Conservation (phyloP, 2,888 invertebrate species). For the Epinotia demarniana region DNA sequence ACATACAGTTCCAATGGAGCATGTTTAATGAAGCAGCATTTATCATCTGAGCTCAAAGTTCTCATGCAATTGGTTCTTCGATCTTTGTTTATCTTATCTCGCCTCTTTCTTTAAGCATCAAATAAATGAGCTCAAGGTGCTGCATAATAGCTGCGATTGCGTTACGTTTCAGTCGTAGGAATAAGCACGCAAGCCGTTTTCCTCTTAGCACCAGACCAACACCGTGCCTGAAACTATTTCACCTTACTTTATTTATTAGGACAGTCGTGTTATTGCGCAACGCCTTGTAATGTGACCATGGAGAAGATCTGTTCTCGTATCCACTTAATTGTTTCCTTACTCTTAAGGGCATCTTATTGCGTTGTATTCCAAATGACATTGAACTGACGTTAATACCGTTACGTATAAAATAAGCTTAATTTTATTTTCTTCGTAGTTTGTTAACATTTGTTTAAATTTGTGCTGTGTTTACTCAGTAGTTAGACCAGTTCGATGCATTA, state of each 20-base stretch:
- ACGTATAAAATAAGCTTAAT: neutral
- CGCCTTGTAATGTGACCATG: constrained; percentile 35
- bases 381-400: constrained; percentile 25
- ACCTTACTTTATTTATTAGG: constrained; percentile 26
- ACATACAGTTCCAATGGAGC: neutral
- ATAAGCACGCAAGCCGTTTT: constrained; percentile 24
- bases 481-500: constrained; percentile 18
- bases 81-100: too few relatives aligned
- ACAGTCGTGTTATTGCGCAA: constrained; percentile 35
- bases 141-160: neutral
- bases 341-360: constrained; percentile 42
- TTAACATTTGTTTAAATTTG: neutral
- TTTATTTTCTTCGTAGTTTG: constrained; percentile 22
- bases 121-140: neutral
- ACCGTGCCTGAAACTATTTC: constrained; percentile 21
- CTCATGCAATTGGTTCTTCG: too few relatives aligned
- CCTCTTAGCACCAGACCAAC: constrained; percentile 6
- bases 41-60: too few relatives aligned
- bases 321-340: constrained; percentile 44
- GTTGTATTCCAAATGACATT: constrained; percentile 40
- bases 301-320: constrained; percentile 42
- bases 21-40: neutral
- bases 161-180: constrained; percentile 13
- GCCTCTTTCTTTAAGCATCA: neutral
- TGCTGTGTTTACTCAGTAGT: neutral